These are phyloP conservation scores for Nothura maculosa DNA, from an alignment of 2,797 vertebrate species.

Conservation along the genomic window DNA sequence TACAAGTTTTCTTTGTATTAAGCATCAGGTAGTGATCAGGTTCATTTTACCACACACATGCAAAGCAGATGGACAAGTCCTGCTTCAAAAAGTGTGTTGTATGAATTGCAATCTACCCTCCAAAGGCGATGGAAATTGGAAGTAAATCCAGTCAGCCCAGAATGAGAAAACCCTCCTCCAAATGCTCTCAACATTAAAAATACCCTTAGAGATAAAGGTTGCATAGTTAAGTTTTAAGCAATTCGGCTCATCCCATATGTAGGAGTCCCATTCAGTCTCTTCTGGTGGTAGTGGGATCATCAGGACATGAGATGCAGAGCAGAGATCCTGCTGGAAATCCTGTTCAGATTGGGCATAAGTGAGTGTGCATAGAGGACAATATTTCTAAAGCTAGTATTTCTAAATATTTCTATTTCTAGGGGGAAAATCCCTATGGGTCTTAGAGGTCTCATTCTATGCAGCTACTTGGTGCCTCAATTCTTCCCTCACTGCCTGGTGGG, in stretches of 20 bases:
- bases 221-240: background rate
- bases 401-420: fast-evolving
- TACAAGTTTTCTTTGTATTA: background rate
- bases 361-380: background rate
- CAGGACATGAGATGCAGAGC: background rate
- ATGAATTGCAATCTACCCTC: background rate
- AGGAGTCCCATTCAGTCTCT: background rate
- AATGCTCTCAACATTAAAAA: background rate
- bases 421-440: background rate
- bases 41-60: background rate
- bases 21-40: background rate
- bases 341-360: background rate
- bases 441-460: no score
- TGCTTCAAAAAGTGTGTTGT: background rate
- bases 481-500: background rate
- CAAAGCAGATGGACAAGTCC: background rate
- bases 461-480: background rate
- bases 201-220: background rate
- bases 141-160: background rate
- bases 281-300: no score
- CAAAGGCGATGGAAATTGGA: background rate
- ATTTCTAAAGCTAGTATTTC: background rate
- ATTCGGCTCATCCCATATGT: background rate
- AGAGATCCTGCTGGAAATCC: fast-evolving
- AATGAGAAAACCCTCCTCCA: background rate